These are phyloP conservation scores for Craniophora ligustri DNA, from an alignment of 2,888 invertebrate genomes.

Conservation along the genomic window DNA sequence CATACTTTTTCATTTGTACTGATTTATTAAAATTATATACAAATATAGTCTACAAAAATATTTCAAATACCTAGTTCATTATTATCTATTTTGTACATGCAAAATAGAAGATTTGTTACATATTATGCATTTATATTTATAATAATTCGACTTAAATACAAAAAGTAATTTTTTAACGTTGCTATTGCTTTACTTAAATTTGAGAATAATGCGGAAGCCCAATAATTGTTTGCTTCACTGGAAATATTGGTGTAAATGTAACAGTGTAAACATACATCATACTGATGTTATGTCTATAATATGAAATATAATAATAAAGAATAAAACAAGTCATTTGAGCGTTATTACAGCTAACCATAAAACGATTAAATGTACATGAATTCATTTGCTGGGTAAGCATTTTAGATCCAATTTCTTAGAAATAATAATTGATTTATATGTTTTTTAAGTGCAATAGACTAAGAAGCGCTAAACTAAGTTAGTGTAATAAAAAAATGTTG, in stretches of 20 bases:
- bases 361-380: constrained; percentile 50
- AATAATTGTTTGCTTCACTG: constrained; percentile 52
- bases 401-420: constrained; percentile 28
- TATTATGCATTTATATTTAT: constrained; percentile 55
- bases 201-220: constrained; percentile 57
- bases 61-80: constrained; percentile 54
- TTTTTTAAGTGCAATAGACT: constrained; percentile 18
- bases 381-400: constrained; percentile 41
- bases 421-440: constrained; percentile 9
- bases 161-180: constrained; percentile 36
- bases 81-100: constrained; percentile 62
- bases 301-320: constrained; percentile 43
- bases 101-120: constrained; percentile 58
- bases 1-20: constrained; percentile 72
- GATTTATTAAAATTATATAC: constrained; percentile 66
- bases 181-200: constrained; percentile 37
- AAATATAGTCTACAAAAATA: constrained; percentile 61
- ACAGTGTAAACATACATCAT: constrained; percentile 34
- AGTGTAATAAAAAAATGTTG: constrained; percentile 34
- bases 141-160: constrained; percentile 39
- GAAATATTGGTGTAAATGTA: constrained; percentile 46
- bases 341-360: constrained; percentile 49
- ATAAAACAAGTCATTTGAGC: constrained; percentile 57
- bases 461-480: constrained; percentile 26
- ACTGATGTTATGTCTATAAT: constrained; percentile 40